These are phyloP conservation scores for Mythimna vitellina DNA, from an alignment of 2,888 invertebrate genomes.

Conservation along the genomic window DNA sequence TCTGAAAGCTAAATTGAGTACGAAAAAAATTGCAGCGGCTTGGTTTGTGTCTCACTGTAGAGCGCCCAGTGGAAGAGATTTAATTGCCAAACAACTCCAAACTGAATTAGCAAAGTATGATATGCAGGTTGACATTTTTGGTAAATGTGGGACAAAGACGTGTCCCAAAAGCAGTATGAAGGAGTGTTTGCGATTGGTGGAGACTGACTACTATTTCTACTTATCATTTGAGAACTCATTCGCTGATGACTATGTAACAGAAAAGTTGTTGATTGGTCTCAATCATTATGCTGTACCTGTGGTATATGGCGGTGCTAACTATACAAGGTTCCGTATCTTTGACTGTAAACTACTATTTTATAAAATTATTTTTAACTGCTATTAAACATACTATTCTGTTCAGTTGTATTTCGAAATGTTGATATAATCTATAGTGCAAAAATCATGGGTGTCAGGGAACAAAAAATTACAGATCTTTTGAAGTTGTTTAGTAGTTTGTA, in stretches of 20 bases:
- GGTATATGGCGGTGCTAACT: slow-evolving; percentile 81
- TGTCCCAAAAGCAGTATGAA: slow-evolving; percentile 54
- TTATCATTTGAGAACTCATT: slow-evolving; percentile 82
- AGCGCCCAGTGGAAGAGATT: slow-evolving; percentile 67
- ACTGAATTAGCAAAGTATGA: slow-evolving; percentile 64
- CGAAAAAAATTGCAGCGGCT: slow-evolving; percentile 75
- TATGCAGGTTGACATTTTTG: slow-evolving; percentile 74
- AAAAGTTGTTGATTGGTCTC: slow-evolving; percentile 77
- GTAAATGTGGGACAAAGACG: slow-evolving; percentile 69
- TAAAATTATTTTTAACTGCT: background rate
- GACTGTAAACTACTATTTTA: background rate
- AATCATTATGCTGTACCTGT: slow-evolving; percentile 77
- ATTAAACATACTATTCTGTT: background rate
- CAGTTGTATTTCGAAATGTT: background rate
- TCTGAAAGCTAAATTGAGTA: slow-evolving; percentile 66
- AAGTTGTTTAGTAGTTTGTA: background rate
- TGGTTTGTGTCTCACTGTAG: slow-evolving; percentile 80
- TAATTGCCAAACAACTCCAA: slow-evolving; percentile 64
- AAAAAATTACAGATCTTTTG: background rate
- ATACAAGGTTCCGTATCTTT: slow-evolving; percentile 72
- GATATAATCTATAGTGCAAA: background rate
- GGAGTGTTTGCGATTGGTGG: slow-evolving; percentile 68
- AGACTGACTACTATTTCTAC: slow-evolving; percentile 79
- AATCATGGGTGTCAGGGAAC: background rate
- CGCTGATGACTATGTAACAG: slow-evolving; percentile 81